Percentiles rank a stretch among this genome's conserved stretches.
phyloP scores from a whole-genome alignment of 1,140 invertebrate genomes.

The Drepana arcuata region DNA sequence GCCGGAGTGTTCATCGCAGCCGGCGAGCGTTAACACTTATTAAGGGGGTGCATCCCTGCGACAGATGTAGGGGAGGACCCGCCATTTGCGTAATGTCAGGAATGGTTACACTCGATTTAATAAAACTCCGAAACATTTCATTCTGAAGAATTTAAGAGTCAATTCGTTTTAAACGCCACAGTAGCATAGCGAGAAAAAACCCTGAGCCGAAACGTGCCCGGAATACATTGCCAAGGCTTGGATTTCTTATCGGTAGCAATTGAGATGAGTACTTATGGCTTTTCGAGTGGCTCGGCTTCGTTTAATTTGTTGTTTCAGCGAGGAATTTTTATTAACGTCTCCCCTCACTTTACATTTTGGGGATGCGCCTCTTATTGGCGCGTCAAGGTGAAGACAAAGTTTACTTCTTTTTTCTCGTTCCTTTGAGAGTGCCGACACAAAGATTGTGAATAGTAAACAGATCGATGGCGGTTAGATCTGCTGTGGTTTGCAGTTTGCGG shows the following conservation, averaged over 20 bases:
- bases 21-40: constrained; percentile 70
- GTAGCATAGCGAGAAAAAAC: constrained; percentile 62
- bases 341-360: constrained; percentile 55
- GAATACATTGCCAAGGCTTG: constrained; percentile 65
- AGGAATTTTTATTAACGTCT: constrained; percentile 70
- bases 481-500: constrained; percentile 10
- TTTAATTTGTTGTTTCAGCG: constrained; percentile 71
- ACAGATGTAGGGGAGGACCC: constrained; percentile 68
- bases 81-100: constrained; percentile 69
- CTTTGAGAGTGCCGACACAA: constrained; percentile 7
- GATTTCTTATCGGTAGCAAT: constrained; percentile 71
- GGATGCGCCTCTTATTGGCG: constrained; percentile 34
- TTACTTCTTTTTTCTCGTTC: constrained; percentile 25
- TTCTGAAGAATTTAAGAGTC: constrained; percentile 69
- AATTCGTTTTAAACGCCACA: constrained; percentile 66
- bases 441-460: constrained; percentile 14
- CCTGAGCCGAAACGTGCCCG: constrained; percentile 59
- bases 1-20: constrained; percentile 61
- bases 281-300: constrained; percentile 69
- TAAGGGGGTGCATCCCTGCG: constrained; percentile 68
- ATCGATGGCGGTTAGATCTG: constrained; percentile 10
- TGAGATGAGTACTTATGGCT: constrained; percentile 72
- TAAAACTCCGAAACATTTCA: constrained; percentile 70
- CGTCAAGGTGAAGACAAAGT: constrained; percentile 34
- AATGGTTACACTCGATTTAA: constrained; percentile 72